Base-by-base conservation (phyloP, 2,113 vertebrate species). In the Sebastes schlegelii region DNA sequence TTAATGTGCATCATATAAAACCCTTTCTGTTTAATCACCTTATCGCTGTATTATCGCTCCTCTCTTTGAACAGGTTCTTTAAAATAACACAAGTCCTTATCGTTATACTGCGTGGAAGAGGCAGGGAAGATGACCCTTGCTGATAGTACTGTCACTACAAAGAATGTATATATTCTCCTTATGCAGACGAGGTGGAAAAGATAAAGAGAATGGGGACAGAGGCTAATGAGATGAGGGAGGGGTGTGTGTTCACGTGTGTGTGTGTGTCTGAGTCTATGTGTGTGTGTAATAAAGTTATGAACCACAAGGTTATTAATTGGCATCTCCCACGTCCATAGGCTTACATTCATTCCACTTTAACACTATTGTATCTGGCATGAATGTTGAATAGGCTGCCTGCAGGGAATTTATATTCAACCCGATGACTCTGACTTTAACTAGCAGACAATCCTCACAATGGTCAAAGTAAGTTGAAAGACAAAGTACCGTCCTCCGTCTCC, bases 1-100 rank as follows among this genome's bases (percentile, higher is more conserved):
- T 91, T 90, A 86, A 91, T 86, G 91, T 90, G 92, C 91, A 90
- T 92, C 90, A 88, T 84, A 92, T 89, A 93, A 94, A 92, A 84
- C 43, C 79, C 26, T 88, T 89, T 91, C 74, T 86, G 77, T 88
- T 91, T 88, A 93, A 93, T 94, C 87, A 90, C 81, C 58, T 90
- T 90, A 92, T 94, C 89, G 4, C 49, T 73, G 57, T 68, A 88
- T 92, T 90, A 94, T 91, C 88, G 34, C 74, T 57, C 52, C 79
- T 90, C 87, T 92, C 89, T 92, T 92, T 93, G 82, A 93, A 83
- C 86, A 66, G 82, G 72, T 89, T 88, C 84, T 93, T 91, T 91
- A 92, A 91, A 93, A 88, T 91, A 92, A 91, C 86, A 84, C 83
- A 80, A 64, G 60, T 87, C 87, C 85, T 92, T 91, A 93, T 95